A percentile compares a stretch with the other conserved stretches of the same genome.
Evolutionary conservation across 2,797 vertebrate genomes (phyloP).

Genomic region (Synanceia verrucosa): DNA sequence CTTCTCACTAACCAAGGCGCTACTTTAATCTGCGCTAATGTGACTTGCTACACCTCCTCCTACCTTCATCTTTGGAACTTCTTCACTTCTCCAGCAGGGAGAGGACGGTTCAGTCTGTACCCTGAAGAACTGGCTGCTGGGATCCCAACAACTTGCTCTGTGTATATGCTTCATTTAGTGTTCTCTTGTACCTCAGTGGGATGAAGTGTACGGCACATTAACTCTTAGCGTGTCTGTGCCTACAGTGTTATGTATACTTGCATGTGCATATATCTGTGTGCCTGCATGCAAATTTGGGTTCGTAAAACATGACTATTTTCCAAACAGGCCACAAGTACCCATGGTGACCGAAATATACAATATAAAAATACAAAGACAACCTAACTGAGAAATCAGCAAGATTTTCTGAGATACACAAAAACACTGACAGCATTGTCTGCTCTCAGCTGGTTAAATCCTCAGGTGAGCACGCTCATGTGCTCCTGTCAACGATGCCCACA

Average conservation of each 20-base stretch:
- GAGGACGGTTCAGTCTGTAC: conserved; percentile 20
- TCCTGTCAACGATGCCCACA: conserved; percentile 71
- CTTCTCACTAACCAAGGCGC: background rate
- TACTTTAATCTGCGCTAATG: background rate
- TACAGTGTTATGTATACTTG: conserved; percentile 62
- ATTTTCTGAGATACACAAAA: conserved; percentile 52
- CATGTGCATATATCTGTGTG: conserved; percentile 54
- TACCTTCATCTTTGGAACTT: background rate
- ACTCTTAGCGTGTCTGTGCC: conserved; percentile 40
- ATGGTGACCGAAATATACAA: conserved; percentile 52
- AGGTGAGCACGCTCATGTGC: conserved; percentile 76
- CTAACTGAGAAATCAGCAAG: conserved; percentile 37
- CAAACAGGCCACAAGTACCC: conserved; percentile 56
- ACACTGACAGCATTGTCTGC: conserved; percentile 39
- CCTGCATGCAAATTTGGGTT: conserved; percentile 54
- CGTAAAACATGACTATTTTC: conserved; percentile 25
- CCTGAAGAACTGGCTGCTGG: conserved; percentile 54
- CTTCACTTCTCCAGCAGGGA: conserved; percentile 1
- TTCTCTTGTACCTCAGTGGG: conserved; percentile 23
- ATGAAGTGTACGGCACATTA: conserved; percentile 18
- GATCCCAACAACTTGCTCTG: conserved; percentile 49
- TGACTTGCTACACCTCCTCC: background rate
- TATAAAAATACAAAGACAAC: conserved; percentile 50
- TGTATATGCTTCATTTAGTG: background rate
- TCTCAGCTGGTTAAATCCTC: conserved; percentile 49